These are phyloP conservation scores for Microplitis mediator DNA, from an alignment of 1,140 invertebrate genomes.

Conservation along the genomic window DNA sequence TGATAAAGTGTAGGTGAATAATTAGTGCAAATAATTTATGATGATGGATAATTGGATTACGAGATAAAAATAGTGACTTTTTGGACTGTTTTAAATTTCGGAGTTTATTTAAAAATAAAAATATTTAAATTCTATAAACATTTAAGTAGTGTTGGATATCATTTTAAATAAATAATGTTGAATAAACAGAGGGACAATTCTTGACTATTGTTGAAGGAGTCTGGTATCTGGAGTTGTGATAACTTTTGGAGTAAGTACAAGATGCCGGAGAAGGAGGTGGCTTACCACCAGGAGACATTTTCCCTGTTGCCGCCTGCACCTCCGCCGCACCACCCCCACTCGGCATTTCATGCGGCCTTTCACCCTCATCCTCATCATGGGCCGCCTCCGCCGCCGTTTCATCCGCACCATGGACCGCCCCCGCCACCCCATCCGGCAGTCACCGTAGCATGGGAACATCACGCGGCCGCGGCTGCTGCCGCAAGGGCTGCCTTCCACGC, in stretches of 20 bases:
- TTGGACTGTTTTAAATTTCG: background rate
- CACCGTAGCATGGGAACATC: constrained; percentile 56
- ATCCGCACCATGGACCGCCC: constrained; percentile 50
- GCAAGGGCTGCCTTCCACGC: constrained; percentile 51
- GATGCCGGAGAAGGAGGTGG: constrained; percentile 62
- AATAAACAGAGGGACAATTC: no score
- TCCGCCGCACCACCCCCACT: constrained; percentile 56
- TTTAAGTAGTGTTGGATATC: no score
- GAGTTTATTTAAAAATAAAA: no score
- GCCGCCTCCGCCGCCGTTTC: constrained; percentile 52
- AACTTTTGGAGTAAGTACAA: constrained; percentile 8
- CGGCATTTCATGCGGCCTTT: constrained; percentile 58
- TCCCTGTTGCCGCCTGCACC: constrained; percentile 56
- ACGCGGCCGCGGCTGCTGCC: constrained; percentile 52
- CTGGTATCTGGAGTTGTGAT: background rate
- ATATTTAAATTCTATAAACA: no score
- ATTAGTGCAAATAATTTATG: no score
- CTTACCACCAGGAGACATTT: constrained; percentile 59
- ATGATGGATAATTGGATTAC: no score
- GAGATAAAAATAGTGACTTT: background rate
- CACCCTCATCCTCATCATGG: constrained; percentile 54
- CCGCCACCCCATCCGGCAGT: constrained; percentile 43
- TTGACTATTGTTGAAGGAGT: no score
- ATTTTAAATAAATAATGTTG: no score
- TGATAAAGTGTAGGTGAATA: background rate